Conservation (phyloP, 2,797 vertebrate species). For the Chelmon rostratus region DNA sequence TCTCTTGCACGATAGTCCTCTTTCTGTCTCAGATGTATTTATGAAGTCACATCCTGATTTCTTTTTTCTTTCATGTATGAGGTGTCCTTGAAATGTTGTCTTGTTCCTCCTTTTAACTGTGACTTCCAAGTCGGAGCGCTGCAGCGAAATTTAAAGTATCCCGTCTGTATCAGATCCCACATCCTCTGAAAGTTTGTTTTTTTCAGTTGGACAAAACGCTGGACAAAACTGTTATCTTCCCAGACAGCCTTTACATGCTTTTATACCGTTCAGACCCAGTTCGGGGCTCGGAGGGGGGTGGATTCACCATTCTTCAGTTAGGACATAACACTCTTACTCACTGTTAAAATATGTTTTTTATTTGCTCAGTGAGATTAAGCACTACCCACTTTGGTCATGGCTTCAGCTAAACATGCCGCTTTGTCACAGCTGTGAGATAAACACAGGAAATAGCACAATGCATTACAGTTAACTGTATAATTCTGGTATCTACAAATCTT, state of each 20-base stretch:
- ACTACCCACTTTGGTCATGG: slow-evolving; percentile 29
- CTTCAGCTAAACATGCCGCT: slow-evolving; percentile 18
- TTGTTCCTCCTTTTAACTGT: slow-evolving; percentile 1
- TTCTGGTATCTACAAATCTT: slow-evolving; percentile 32
- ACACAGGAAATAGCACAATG: slow-evolving; percentile 41
- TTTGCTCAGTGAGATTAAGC: slow-evolving; percentile 52
- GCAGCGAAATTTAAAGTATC: slow-evolving; percentile 7
- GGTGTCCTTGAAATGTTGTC: neutral
- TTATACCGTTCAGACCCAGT: slow-evolving; percentile 41
- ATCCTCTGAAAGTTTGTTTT: slow-evolving; percentile 5
- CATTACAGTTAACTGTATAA: slow-evolving; percentile 31
- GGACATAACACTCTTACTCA: slow-evolving; percentile 40
- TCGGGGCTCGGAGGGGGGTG: neutral
- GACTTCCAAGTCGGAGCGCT: neutral
- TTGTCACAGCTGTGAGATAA: slow-evolving; percentile 57
- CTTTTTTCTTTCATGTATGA: slow-evolving; percentile 30
- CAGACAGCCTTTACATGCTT: slow-evolving; percentile 28
- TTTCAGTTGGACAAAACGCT: neutral
- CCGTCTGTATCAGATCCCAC: slow-evolving; percentile 5
- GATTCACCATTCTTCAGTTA: slow-evolving; percentile 21
- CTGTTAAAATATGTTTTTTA: slow-evolving; percentile 52
- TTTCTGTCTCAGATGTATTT: neutral
- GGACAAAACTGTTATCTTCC: neutral
- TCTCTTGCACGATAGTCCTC: slow-evolving; percentile 5
- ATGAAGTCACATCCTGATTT: slow-evolving; percentile 11